These are phyloP conservation scores for Drosophila merina DNA, from an alignment of 2,888 invertebrate genomes.

Conservation along the genomic window DNA sequence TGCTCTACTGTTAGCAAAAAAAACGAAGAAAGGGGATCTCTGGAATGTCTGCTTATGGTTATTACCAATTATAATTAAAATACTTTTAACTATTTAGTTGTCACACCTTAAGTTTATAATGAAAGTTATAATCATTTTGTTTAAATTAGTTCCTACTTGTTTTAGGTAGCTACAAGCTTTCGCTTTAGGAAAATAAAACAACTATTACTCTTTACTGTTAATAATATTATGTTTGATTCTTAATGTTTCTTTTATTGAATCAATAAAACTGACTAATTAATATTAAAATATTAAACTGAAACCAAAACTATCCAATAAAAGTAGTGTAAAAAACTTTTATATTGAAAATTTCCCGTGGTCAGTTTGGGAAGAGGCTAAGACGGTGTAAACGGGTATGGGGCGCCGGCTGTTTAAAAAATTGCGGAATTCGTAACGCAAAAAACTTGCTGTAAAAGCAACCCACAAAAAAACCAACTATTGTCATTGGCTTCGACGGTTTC, in stretches of 20 bases:
- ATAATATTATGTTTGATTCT: no score
- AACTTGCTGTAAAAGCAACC: constrained; percentile 44
- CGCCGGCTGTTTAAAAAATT: constrained; percentile 36
- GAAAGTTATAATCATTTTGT: neutral
- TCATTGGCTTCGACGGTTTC: constrained; percentile 60
- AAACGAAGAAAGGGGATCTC: neutral
- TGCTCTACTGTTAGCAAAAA: constrained; percentile 29
- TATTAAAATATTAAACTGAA: neutral
- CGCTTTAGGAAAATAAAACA: no score
- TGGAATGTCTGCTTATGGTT: neutral
- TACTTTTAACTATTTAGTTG: neutral
- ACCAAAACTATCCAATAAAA: neutral
- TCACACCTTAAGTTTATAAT: neutral
- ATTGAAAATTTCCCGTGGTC: constrained; percentile 29
- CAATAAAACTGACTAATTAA: neutral
- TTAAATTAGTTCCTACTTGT: no score
- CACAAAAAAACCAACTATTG: constrained; percentile 37
- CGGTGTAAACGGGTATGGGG: constrained; percentile 33
- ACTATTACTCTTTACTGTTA: no score
- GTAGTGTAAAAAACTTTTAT: constrained; percentile 25
- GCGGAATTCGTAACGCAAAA: constrained; percentile 65
- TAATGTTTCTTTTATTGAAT: no score
- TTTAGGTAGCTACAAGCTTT: no score
- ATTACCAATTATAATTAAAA: neutral
- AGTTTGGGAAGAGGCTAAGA: constrained; percentile 25